Evolutionary conservation across 2,113 vertebrate genomes (phyloP).

Genomic region (Cardinalis cardinalis): DNA sequence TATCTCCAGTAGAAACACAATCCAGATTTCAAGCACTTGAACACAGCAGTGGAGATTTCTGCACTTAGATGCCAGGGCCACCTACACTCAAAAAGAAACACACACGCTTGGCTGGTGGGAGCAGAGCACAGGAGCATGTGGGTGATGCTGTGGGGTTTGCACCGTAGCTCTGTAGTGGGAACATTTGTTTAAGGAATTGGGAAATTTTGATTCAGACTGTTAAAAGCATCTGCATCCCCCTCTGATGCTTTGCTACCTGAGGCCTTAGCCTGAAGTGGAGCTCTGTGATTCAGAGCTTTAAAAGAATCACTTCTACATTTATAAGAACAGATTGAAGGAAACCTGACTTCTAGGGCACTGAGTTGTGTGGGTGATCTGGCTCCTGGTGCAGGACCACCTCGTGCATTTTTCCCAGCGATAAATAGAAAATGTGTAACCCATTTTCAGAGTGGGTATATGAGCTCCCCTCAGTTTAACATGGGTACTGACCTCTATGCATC

Average conservation of each 20-base stretch:
- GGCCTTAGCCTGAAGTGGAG: neutral
- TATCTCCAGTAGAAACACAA: neutral
- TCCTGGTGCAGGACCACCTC: neutral
- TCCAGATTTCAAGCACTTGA: neutral
- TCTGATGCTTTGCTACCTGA: neutral
- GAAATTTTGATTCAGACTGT: neutral
- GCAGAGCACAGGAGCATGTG: accelerated
- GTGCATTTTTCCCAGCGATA: neutral
- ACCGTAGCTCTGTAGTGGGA: neutral
- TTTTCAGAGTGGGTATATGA: neutral
- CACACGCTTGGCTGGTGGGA: neutral
- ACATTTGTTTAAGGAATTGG: neutral
- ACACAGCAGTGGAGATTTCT: neutral
- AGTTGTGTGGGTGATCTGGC: neutral
- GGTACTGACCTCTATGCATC: neutral
- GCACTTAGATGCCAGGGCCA: neutral
- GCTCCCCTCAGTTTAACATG: neutral
- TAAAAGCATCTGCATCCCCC: neutral
- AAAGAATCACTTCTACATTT: neutral
- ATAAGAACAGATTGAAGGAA: neutral
- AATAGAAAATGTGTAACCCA: neutral
- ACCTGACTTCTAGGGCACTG: neutral
- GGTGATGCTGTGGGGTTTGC: neutral
- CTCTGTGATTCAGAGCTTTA: neutral
- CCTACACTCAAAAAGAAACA: neutral